Evolutionary conservation across 2,113 vertebrate genomes (phyloP), one percentile per base, ranked within the genome.

Genomic region (Fregetta grallaria): DNA sequence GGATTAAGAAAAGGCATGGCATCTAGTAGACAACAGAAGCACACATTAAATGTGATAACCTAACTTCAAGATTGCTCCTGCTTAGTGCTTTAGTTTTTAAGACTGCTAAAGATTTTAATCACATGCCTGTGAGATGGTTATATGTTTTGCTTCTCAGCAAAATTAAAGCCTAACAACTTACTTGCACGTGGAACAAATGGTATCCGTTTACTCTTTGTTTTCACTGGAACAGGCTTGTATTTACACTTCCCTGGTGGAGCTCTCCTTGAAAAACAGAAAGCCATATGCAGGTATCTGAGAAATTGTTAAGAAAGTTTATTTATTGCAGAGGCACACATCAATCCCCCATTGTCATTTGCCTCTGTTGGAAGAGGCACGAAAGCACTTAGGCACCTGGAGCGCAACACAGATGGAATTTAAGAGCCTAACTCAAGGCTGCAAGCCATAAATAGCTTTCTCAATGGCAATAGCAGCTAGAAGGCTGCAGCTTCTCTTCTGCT

Each of bases 161-260:
- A 83, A 93, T 32, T 42, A 79, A 95, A 87, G 47, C 14, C 19
- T 53, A 73, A 53, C 70, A 70, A 98, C 98, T 99, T 97, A 99
- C 99, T 83, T 97, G 98, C 97, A 32, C 29, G 56, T 26, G 98
- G 98, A 81, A 97, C 91, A 92, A 99, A 99, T 3, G 75, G 98
- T 91, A 98, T 55, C 74, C n/a, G 58, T 94, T 98, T 99, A 50
- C 98, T 98, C 53, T 95, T 98, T 93, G 98, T 98, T 97, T 98
- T 98, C 88, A 99, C 98, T 3, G 97, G 98, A 82, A 98, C 80
- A 15, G 97, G 97, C 76, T 98, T 98, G 58, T 98, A 97, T 95
- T 98, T 98, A 95, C 99, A 99, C 86, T 99, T 99, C 42, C 98
- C 98, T 49, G 98, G 98, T 50, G 98, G 98, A 81, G 98, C 98